These are phyloP conservation scores for Anoura caudifer DNA, from an alignment of 2,113 vertebrate genomes.

Conservation along the genomic window DNA sequence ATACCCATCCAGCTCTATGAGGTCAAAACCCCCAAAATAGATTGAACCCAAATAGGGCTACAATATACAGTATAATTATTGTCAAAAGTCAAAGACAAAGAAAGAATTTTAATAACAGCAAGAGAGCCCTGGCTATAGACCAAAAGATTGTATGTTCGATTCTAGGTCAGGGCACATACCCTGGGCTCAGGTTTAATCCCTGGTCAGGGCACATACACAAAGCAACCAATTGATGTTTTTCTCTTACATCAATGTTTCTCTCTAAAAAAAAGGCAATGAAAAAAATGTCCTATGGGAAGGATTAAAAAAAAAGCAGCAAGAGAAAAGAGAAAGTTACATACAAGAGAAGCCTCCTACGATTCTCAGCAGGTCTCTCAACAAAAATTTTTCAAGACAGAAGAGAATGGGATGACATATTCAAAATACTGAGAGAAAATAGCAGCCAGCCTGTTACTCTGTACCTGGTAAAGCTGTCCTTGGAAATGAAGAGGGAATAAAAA, in stretches of 20 bases:
- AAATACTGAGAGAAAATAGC: neutral
- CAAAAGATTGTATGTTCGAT: accelerated
- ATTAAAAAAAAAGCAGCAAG: neutral
- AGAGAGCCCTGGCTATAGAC: too few relatives aligned
- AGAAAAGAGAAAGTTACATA: neutral
- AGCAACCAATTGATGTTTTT: too few relatives aligned
- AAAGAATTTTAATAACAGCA: too few relatives aligned
- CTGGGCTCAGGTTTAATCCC: too few relatives aligned
- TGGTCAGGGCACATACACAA: too few relatives aligned
- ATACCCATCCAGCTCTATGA: neutral
- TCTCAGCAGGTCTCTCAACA: too few relatives aligned
- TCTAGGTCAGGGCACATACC: too few relatives aligned
- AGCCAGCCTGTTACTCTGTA: neutral
- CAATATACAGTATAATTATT: neutral
- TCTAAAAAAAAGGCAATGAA: too few relatives aligned
- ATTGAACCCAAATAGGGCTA: neutral
- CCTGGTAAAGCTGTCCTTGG: neutral
- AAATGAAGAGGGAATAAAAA: neutral
- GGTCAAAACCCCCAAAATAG: neutral
- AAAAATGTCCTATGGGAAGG: too few relatives aligned
- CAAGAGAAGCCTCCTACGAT: neutral
- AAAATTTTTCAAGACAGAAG: neutral
- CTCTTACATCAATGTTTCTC: too few relatives aligned
- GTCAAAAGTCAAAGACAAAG: too few relatives aligned
- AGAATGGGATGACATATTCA: neutral